Evolutionary conservation across 2,113 vertebrate species (phyloP).

Genomic region (Indicator maculatus): DNA sequence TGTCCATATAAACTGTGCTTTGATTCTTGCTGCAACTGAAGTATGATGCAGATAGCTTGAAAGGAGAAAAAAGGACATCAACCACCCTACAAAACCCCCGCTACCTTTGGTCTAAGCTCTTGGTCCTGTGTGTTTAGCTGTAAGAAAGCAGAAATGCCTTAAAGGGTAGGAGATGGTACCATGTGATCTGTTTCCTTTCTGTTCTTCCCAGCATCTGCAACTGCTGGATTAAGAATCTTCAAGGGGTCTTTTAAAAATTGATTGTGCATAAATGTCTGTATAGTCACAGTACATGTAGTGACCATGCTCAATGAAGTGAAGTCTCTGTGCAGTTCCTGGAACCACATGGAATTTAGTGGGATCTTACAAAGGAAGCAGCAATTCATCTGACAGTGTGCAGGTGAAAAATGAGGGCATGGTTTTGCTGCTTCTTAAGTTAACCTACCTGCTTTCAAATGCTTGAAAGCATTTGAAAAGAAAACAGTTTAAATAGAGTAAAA

Average conservation of each 20-base stretch:
- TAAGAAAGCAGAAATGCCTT: background rate
- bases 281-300: background rate
- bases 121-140: background rate
- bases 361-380: background rate
- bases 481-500: background rate
- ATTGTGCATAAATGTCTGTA: background rate
- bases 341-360: background rate
- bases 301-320: background rate
- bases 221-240: background rate
- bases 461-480: background rate
- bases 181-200: accelerated
- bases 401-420: background rate
- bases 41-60: background rate
- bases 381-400: background rate
- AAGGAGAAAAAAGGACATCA: background rate
- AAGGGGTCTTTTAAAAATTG: background rate
- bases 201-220: background rate
- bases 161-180: background rate
- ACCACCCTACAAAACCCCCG: background rate
- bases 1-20: background rate
- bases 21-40: background rate
- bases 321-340: background rate
- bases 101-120: background rate
- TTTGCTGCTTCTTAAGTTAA: background rate
- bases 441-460: background rate